phyloP scores from a whole-genome alignment of 37 sponge, comb jelly and placozoan species.

The Dysidea cf. avara region DNA sequence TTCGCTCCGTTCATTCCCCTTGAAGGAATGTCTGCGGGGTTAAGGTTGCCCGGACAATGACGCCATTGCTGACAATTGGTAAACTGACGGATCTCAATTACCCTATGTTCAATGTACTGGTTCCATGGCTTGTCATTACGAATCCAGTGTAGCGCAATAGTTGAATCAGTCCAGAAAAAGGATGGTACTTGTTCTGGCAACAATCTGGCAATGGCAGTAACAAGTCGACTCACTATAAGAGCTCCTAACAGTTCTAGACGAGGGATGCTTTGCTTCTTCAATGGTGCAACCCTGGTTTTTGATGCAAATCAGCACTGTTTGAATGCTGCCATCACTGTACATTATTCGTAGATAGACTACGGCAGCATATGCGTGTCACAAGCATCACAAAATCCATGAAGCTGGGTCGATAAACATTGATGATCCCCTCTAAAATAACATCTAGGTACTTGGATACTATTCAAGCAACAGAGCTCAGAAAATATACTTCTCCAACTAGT shows the following conservation, averaged over 20 bases:
- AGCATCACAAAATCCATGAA: constrained; percentile 38
- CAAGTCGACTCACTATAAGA: background rate
- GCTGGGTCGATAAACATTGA: background rate
- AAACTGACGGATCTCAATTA: constrained; percentile 12
- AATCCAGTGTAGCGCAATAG: constrained; percentile 19
- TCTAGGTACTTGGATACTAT: constrained; percentile 11
- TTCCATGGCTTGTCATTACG: constrained; percentile 6
- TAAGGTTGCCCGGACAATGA: constrained; percentile 5
- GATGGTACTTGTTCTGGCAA: too few relatives aligned
- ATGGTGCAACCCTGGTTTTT: constrained; percentile 26
- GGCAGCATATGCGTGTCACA: constrained; percentile 21
- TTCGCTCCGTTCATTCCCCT: too few relatives aligned
- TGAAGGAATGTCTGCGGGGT: constrained; percentile 12
- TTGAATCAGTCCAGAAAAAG: too few relatives aligned
- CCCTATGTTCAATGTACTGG: constrained; percentile 16
- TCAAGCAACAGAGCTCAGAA: background rate
- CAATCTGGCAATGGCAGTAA: too few relatives aligned
- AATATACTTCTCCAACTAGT: background rate
- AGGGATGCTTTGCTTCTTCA: constrained; percentile 21
- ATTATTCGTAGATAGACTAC: constrained; percentile 13
- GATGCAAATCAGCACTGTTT: constrained; percentile 10
- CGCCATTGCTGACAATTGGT: constrained; percentile 2
- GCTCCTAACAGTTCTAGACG: constrained; percentile 32
- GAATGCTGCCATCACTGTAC: background rate
- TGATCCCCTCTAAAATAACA: background rate